Evolutionary conservation across 1,140 invertebrate genomes (phyloP), one percentile per base, ranked within the genome.

Genomic region (Ips typographus): DNA sequence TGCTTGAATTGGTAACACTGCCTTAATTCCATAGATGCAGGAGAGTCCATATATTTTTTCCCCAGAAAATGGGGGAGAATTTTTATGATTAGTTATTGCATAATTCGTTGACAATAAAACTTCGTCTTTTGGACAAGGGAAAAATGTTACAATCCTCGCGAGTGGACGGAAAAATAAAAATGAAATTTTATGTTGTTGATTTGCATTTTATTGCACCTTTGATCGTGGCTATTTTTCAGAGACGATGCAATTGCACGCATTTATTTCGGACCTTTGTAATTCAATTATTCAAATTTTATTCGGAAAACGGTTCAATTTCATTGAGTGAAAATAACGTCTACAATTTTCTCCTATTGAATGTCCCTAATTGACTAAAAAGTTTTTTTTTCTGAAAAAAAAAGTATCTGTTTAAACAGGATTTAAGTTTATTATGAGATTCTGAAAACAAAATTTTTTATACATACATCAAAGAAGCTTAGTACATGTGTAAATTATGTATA

Each of bases 141-240:
- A 42, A 58, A 38, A 37, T 36, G 5, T 22, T 37, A n/a, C 36
- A 40, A 59, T 7, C 8, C 6, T 59, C 57, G 38, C 39, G 8
- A 49, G 60, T 51, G 74, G 74, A 73, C 74, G 73, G 72, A 53
- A 65, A 71, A 63, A 71, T 73, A 73, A 73, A 72, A 67, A 57
- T 72, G 72, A 72, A 47, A 73, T 75, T 75, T 71, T 72, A 73
- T 72, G 70, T 69, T 49, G 47, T 41, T 56, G 49, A 68, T 75
- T 75, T 75, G 72, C 74, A 75, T 75, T 75, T 75, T 75, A 75
- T 75, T 70, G 64, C 72, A 73, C 74, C 72, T 73, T 69, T 72
- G 72, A 73, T 73, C 67, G 68, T 7, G 57, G 65, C 69, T 68
- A 74, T 71, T 73, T 71, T 73, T 73, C 72, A 71, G 72, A 67